Evolutionary conservation across 2,797 vertebrate genomes (phyloP), one percentile per base, ranked within the genome.

Genomic region (Urocyon cinereoargenteus): DNA sequence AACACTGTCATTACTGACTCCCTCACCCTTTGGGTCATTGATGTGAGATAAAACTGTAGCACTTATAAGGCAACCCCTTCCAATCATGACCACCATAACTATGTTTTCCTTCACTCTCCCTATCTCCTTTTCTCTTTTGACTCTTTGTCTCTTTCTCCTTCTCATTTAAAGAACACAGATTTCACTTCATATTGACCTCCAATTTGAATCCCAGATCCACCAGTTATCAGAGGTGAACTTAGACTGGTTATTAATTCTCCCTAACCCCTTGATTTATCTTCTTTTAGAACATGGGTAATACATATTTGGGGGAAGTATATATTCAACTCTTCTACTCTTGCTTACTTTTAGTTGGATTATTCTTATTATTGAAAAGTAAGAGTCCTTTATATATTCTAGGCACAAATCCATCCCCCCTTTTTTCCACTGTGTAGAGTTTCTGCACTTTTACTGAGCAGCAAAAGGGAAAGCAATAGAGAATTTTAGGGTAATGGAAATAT

Each of bases 31-130:
- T n/a, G 3, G 26, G 8, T 64, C 26, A 68, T 13, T 13, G 3
- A 28, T 62, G 8, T 78, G 34, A 64, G 12, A 51, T 78, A 36
- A 90, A 89, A 36, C 4, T 7, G 1, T 45, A 36, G n/a, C 15
- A 1, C 1, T 11, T 90, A 79, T 45, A 45, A 68, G 13, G 26
- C 3, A 79, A 1, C 1, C 12, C 31, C 31, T 75, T 93, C 34
- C 78, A 57, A 78, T 72, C 55, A 36, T 34, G 45, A 51, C 24
- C 5, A 13, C 22, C 12, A 3, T 22, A 49, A 51, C 36, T 77
- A 16, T 5, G 0, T 36, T 53, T 36, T 40, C 15, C n/a, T 40
- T 49, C 3, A 15, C 5, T 53, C 0, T 40, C 36, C 11, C 4
- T 22, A 2, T 22, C 6, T 5, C 55, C 68, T 31, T 28, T 7